Base-by-base conservation (phyloP, 2,113 vertebrate genomes). In the Phalacrocorax pelagicus region DNA sequence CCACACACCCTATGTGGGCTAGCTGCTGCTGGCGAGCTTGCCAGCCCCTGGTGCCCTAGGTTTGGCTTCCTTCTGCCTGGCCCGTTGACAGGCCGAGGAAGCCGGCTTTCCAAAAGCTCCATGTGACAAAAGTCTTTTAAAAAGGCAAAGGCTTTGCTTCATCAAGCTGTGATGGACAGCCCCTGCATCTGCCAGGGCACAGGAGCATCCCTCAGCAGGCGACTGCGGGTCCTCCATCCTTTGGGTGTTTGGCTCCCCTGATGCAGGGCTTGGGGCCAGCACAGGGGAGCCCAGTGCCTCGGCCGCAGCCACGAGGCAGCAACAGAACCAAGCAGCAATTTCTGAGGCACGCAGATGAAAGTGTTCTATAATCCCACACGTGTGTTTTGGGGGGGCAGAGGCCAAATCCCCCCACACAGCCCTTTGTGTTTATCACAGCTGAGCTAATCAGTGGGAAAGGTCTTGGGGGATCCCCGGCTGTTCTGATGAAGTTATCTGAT, bases 281-380 rank as follows among this genome's bases (percentile, higher is more conserved):
- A 3, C 5, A 1, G 16, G n/a, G 15, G 4, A 44, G 15, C 40
- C 40, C 49, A 65, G 49, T 0, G 1, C 52, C 30, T 8, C 4
- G 15, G 42, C 59, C 67, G 46, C 1, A 2, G 65, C 58, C 14
- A 4, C 1, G 2, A 15, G 29, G 16, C 57, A 40, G 20, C 29
- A 12, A 16, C 36, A 46, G 17, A 34, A 42, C 19, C 22, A 9
- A 22, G 65, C 23, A 69, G 42, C 9, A 9, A 9, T 17, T 61
- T 55, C 70, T 32, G 42, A 49, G 63, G n/a, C 5, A 3, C 9
- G 24, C 17, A 3, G 30, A 27, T 67, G 42, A 21, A 51, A 38
- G 18, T 5, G 27, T n/a, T 47, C 36, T 34, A 11, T 11, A 2
- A 72, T 65, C 29, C 57, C 18, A 27, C 26, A 38, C 30, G 1